Evolutionary conservation across 2,888 invertebrate genomes (phyloP).

Genomic region (Escarpia spicata): DNA sequence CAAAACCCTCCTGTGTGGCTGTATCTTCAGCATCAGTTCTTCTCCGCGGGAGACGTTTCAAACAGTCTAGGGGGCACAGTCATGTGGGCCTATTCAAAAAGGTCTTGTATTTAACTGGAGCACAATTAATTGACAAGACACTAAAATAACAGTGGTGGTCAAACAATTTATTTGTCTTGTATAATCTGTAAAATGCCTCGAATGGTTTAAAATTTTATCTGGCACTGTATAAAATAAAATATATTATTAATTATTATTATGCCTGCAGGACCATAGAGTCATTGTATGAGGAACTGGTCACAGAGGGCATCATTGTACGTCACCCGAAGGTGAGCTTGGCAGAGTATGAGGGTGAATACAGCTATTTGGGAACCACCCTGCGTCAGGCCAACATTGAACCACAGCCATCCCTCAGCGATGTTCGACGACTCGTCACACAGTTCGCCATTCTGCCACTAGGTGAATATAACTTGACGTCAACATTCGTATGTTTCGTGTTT

Average conservation of each 20-base stretch:
- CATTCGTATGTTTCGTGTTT: background rate
- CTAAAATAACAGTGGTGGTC: no score
- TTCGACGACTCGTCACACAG: conserved; percentile 85
- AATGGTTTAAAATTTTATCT: no score
- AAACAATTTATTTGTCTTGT: no score
- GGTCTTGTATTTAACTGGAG: no score
- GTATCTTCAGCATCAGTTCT: no score
- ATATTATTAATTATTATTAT: background rate
- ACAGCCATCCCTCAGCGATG: conserved; percentile 78
- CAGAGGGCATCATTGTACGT: conserved; percentile 87
- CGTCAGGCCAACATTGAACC: conserved; percentile 70
- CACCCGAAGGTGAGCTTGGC: conserved; percentile 73
- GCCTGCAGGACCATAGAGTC: conserved; percentile 70
- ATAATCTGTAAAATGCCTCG: no score
- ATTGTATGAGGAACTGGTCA: conserved; percentile 89
- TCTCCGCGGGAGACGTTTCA: no score
- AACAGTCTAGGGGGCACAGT: no score
- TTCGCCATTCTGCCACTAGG: conserved; percentile 90
- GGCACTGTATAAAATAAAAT: no score
- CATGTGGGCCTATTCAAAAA: no score
- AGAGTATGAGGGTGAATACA: conserved; percentile 83
- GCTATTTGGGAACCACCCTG: conserved; percentile 65
- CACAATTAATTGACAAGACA: no score
- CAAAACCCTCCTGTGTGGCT: no score
- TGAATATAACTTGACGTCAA: conserved; percentile 40